A percentile compares a stretch with the other conserved stretches of the same genome.
These are phyloP conservation scores for Saxidomus purpurata DNA, from an alignment of 1,140 invertebrate genomes.

Conservation along the genomic window DNA sequence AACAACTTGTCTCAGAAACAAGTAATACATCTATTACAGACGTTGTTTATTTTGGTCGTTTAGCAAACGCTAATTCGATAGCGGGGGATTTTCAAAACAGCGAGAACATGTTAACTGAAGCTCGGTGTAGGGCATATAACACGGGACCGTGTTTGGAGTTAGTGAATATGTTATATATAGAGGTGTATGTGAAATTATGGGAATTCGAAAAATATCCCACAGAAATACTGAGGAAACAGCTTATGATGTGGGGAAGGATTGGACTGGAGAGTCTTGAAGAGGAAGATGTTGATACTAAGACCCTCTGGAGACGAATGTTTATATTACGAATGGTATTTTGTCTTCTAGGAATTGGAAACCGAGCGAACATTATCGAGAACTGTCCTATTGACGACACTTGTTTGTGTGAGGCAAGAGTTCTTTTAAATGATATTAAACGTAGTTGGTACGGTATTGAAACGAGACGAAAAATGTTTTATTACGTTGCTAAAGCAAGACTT, in stretches of 20 bases:
- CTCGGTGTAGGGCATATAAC: conserved; percentile 7
- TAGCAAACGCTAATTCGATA: conserved; percentile 32
- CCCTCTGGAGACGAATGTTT: conserved; percentile 33
- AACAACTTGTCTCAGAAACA: not conserved
- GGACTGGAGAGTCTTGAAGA: conserved; percentile 46
- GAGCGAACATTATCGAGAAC: conserved; percentile 35
- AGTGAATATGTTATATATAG: conserved; percentile 39
- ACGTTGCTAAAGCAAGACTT: conserved; percentile 30
- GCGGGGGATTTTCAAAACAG: conserved; percentile 11
- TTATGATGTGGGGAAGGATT: conserved; percentile 14
- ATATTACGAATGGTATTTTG: conserved; percentile 46
- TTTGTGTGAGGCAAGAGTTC: not conserved
- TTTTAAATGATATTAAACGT: not conserved
- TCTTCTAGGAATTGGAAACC: conserved; percentile 37
- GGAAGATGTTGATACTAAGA: conserved; percentile 38
- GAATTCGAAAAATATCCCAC: conserved; percentile 37
- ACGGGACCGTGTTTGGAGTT: conserved; percentile 34
- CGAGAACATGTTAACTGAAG: conserved; percentile 8
- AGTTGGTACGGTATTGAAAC: conserved; percentile 26
- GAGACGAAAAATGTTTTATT: conserved; percentile 46
- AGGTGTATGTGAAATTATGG: conserved; percentile 35
- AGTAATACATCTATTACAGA: conserved; percentile 39
- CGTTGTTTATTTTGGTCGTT: not conserved
- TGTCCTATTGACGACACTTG: not conserved
- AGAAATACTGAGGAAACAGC: not conserved